Evolutionary conservation across 2,888 invertebrate species (phyloP).

Genomic region (Rotaria socialis): DNA sequence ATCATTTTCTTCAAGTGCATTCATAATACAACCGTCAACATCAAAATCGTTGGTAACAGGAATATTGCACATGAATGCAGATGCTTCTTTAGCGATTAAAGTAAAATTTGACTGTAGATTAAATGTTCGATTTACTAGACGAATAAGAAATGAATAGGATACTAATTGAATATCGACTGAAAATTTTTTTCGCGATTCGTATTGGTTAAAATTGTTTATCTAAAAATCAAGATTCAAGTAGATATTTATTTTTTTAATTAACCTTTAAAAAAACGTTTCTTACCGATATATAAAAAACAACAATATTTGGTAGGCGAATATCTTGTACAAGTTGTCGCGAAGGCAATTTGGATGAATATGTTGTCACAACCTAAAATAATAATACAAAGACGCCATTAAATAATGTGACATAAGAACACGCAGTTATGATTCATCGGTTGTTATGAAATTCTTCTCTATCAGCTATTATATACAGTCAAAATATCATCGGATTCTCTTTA

Average conservation of each 20-base stretch:
- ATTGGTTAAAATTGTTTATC: background rate
- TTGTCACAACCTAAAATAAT: background rate
- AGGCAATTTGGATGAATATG: background rate
- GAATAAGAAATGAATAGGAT: background rate
- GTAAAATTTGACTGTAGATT: constrained; percentile 4
- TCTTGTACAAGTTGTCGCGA: background rate
- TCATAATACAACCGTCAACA: constrained; percentile 29
- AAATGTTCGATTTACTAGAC: constrained; percentile 4
- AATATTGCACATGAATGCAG: background rate
- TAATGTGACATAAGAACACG: background rate
- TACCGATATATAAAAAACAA: constrained; percentile 7
- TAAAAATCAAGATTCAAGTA: background rate
- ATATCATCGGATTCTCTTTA: background rate
- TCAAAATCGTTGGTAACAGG: background rate
- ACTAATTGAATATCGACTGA: constrained; percentile 4
- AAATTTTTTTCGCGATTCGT: background rate
- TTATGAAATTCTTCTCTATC: background rate
- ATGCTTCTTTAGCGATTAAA: background rate
- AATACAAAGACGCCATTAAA: background rate
- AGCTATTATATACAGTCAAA: background rate
- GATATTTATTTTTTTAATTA: background rate
- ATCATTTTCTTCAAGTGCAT: background rate
- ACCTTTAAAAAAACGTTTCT: background rate
- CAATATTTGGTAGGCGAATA: background rate
- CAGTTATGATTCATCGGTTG: background rate